Base-by-base conservation (phyloP, 2,888 invertebrate genomes). In the Brenthis daphne region DNA sequence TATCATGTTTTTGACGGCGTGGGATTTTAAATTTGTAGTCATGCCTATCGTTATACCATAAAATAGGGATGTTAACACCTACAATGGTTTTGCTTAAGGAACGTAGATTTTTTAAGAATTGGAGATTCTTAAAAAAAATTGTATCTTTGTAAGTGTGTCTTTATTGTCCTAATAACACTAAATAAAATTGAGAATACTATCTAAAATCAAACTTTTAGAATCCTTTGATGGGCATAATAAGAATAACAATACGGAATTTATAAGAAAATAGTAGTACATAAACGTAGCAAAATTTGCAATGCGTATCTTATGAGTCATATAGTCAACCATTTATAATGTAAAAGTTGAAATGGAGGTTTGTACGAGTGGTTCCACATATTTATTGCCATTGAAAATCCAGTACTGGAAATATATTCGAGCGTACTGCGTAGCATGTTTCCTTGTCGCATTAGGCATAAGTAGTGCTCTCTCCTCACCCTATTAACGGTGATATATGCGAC, bases 401-500 rank as follows among this genome's bases (percentile, higher is more conserved):
- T 87, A 83, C 84, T 83, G 85, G 77, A 82, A 87, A 89, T 86
- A 85, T 88, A 87, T 87, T 85, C 87, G 78, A 72, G 84, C 79
- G 84, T 85, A 84, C 85, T 83, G 85, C 83, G 85, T 73, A 85
- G 82, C 90, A 88, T 91, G 91, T 91, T 91, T 86, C 91, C 91
- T 86, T 90, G 90, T 91, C 91, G 87, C 92, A 92, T 92, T 92
- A 92, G 88, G 90, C 89, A 90, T 90, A 92, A 92, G 92, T 89
- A 92, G 91, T 92, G 89, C 89, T 91, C 88, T 90, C 89, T 92
- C 89, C 85, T 85, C 89, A 87, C 91, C 92, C 92, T 92, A 92
- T 92, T 92, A 92, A 92, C 87, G 73, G 87, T 92, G 92, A 92
- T 91, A 90, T 91, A 92, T 92, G 89, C 87, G 90, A 86, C 90